These are phyloP conservation scores for Pyrocoelia pectoralis DNA, from an alignment of 2,888 invertebrate genomes.

Conservation along the genomic window DNA sequence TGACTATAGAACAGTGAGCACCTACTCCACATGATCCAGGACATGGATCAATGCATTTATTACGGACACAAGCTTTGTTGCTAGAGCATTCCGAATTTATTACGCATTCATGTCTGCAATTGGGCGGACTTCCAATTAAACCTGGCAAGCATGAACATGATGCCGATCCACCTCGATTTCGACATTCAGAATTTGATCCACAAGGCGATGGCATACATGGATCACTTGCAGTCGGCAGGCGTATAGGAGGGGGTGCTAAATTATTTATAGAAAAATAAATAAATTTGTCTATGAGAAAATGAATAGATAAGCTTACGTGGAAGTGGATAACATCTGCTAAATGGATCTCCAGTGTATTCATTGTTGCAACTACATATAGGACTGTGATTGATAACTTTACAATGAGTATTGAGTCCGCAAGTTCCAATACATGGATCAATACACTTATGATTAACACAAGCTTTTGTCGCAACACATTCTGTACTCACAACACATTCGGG, in stretches of 20 bases:
- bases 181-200: slow-evolving; percentile 70
- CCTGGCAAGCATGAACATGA: slow-evolving; percentile 68
- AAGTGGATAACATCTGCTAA: slow-evolving; percentile 64
- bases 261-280: not conserved
- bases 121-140: slow-evolving; percentile 71
- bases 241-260: slow-evolving; percentile 27
- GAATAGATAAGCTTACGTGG: slow-evolving; percentile 55
- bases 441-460: slow-evolving; percentile 79
- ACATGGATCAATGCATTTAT: slow-evolving; percentile 71
- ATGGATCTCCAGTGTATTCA: slow-evolving; percentile 74
- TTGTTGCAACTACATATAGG: slow-evolving; percentile 72
- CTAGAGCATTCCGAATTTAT: slow-evolving; percentile 72
- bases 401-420: slow-evolving; percentile 66
- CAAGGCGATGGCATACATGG: slow-evolving; percentile 73
- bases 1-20: slow-evolving; percentile 71
- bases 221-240: slow-evolving; percentile 17
- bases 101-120: slow-evolving; percentile 71
- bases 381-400: slow-evolving; percentile 69
- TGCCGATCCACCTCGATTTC: slow-evolving; percentile 59
- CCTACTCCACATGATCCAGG: slow-evolving; percentile 70
- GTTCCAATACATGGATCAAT: slow-evolving; percentile 75
- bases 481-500: slow-evolving; percentile 81
- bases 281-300: too few species aligned
- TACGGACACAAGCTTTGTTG: slow-evolving; percentile 70
- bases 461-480: slow-evolving; percentile 72